Base-by-base conservation (phyloP, 2,888 invertebrate genomes). In the Sinhomidia bicolor region DNA sequence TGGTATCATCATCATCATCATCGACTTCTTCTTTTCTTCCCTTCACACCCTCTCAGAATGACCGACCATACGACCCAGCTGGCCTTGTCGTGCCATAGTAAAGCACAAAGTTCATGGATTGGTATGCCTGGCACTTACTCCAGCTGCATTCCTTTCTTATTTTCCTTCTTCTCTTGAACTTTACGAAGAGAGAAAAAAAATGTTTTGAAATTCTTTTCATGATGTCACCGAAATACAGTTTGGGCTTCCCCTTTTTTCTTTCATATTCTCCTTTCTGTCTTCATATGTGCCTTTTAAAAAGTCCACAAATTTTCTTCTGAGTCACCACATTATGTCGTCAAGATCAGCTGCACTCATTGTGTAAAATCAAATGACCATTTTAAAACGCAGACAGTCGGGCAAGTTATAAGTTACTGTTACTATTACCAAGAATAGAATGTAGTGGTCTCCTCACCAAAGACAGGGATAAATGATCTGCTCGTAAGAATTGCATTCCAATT, bases 1-100 rank as follows among this genome's bases (percentile, higher is more conserved):
- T 29, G 60, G 32, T 36, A 62, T 60, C 51, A 85, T 74, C 76
- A 78, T 78, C 32, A n/a, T 54, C 36, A 76, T 29, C 6, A 9
- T 29, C 29, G 1, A 54, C 10, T 6, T 51, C 17, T 17, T 47
- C 14, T 4, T n/a, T 23, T 9, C n/a, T 23, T 44, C 23, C 26
- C 12, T 17, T 76, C 17, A 32, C 32, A 10, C 32, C 32, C 29
- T 20, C 47, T 60, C n/a, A 62, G 78, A 32, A 78, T 79, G 85
- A 85, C 84, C 78, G 74, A 84, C 57, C 57, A 41, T 41, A 62
- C 60, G 78, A 85, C 85, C 85, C 85, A 80, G 86, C 86, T 86
- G 86, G 86, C 65, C 71, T 80, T 80, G 32, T 26, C 12, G 54
- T 78, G 51, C 9, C 54, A 32, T 44, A 9, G 23, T 57, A 82